Base-by-base conservation (phyloP, 2,113 vertebrate genomes). In the Mohoua ochrocephala region DNA sequence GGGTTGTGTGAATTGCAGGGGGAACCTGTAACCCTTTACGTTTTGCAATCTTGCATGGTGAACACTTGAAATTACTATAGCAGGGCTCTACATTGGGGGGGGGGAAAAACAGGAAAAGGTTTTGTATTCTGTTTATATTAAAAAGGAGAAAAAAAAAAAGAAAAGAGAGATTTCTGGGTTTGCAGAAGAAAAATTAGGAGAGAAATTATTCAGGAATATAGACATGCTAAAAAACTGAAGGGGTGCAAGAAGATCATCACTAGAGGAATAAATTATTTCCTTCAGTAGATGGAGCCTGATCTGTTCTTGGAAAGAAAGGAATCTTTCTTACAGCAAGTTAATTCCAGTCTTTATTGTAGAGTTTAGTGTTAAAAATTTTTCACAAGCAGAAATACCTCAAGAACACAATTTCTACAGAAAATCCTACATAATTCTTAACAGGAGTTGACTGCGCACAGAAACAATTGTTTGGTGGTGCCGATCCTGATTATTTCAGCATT, bases 201-300 rank as follows among this genome's bases (percentile, higher is more conserved):
- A 53, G 9, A 78, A 64, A 71, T 44, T 27, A 71, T 77, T 86
- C 13, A 12, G 5, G 49, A 80, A 9, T 61, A 52, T 6, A 60
- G 19, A 21, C 37, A 17, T 16, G 11, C 21, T 84, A 11, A 56
- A 79, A 91, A 71, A 10, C 24, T 56, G 53, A 79, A 73, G 13
- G 9, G 3, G 0, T 49, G 7, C 12, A 76, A 87, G 13, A 14
- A 37, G 20, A 41, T 50, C 0, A 0, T 27, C 18, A 10, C 31
- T 71, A 68, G 45, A 76, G 73, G 16, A 79, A 69, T 21, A 33
- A 71, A 52, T 45, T 11, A 35, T 65, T 86, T 93, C 23, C 44
- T 89, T 75, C 10, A 41, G 27, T 56, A 56, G 37, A 3, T 0
- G 0, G 59, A 71, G 11, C 3, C 11, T 76, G 37, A 57, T 73